phyloP scores from a whole-genome alignment of 2,888 invertebrate genomes.

The Nomada flava region DNA sequence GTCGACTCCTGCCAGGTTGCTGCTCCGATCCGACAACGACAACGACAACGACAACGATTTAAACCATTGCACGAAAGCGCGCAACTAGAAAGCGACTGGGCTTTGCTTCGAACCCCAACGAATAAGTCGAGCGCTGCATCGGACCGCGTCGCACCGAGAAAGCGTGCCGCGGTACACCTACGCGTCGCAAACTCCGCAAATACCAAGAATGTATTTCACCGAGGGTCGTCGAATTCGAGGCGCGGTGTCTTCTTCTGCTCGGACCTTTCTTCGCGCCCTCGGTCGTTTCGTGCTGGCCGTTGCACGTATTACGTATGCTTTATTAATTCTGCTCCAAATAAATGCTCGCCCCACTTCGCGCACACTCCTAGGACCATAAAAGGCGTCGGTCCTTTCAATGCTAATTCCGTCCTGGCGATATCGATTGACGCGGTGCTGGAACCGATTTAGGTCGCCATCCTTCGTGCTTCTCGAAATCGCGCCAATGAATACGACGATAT shows the following conservation, averaged over 20 bases:
- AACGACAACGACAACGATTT: conserved; percentile 31
- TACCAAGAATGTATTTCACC: neutral
- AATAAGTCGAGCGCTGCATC: conserved; percentile 63
- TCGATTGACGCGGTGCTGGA: conserved; percentile 63
- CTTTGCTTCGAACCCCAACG: conserved; percentile 41
- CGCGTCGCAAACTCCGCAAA: neutral
- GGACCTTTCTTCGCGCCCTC: neutral
- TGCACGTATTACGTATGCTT: neutral
- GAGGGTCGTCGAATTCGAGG: conserved; percentile 2
- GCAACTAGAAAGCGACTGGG: conserved; percentile 59
- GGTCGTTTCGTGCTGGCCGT: neutral
- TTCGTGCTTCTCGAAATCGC: conserved; percentile 12
- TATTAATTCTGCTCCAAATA: conserved; percentile 25
- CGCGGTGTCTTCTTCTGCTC: neutral
- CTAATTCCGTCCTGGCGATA: conserved; percentile 62
- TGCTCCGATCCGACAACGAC: neutral
- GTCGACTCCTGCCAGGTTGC: neutral
- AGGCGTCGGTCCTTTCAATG: conserved; percentile 72
- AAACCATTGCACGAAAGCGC: conserved; percentile 48
- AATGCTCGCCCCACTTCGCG: conserved; percentile 40
- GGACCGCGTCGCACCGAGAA: conserved; percentile 34
- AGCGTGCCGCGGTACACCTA: conserved; percentile 37
- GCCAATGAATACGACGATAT: conserved; percentile 4
- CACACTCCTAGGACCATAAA: conserved; percentile 42
- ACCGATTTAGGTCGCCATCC: conserved; percentile 9